Base-by-base conservation (phyloP, 2,797 vertebrate species). In the Enteromius fasciolatus region DNA sequence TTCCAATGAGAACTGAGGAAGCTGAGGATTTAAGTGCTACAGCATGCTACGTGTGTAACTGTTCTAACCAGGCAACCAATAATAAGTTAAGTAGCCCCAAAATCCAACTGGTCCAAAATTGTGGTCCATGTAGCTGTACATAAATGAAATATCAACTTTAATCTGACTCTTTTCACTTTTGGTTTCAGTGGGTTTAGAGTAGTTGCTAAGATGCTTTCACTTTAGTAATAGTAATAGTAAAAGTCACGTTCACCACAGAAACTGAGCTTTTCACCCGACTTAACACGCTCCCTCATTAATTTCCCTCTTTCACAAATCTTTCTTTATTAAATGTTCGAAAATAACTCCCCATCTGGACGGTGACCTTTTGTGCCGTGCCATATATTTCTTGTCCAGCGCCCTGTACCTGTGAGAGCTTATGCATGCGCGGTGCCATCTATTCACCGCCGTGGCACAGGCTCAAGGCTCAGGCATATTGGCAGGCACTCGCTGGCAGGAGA, bases 391-490 rank as follows among this genome's bases (percentile, higher is more conserved):
- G 46, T n/a, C 50, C 36, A 61, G 73, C 48, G 14, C 48, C 48
- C 73, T 63, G 31, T 73, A 72, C 82, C 76, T 83, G 82, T n/a
- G 72, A 76, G 80, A 28, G 61, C 39, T n/a, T 67, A 28, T 75
- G 48, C 48, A 57, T 59, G 48, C 63, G n/a, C 20, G 3, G 80
- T 54, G 61, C 61, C 80, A 82, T 82, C 61, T 82, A 82, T 76
- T 76, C 63, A 67, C 72, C 50, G 57, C 59, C 59, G 18, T 83
- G 82, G 75, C 82, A 72, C 20, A 2, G 52, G 39, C 31, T 78
- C 82, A 83, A 64, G n/a, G 18, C 82, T 78, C 67, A 46, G 76
- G 76, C 67, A 70, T 48, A 50, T 72, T 83, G 82, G 74, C 82
- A 83, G 54, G 33, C 44, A 48, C 44, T 78, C 7, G 10, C 41